Evolutionary conservation across 2,888 invertebrate genomes (phyloP).

Genomic region (Hydrotaea cyrtoneurina): DNA sequence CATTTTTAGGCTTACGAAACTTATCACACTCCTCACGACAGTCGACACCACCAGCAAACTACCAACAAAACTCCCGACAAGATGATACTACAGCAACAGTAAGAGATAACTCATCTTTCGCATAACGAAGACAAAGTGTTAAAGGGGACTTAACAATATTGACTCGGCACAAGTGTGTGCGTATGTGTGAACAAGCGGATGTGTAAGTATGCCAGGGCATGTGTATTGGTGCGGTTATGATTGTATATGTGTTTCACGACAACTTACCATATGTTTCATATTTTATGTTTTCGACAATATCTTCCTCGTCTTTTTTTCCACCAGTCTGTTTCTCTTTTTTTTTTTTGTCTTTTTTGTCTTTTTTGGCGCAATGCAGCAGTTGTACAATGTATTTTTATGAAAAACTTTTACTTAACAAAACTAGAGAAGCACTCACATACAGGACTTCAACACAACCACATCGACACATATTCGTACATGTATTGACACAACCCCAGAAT

Average conservation of each 20-base stretch:
- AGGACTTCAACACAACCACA: background rate
- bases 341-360: background rate
- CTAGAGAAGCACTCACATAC: constrained; percentile 31
- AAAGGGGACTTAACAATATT: constrained; percentile 48
- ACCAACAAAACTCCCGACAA: too few species aligned
- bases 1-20: constrained; percentile 59
- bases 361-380: constrained; percentile 66
- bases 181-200: background rate
- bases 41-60: background rate
- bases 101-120: constrained; percentile 57
- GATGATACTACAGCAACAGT: too few species aligned
- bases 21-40: background rate
- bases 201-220: constrained; percentile 24
- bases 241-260: constrained; percentile 40
- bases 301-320: background rate
- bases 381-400: constrained; percentile 57
- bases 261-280: constrained; percentile 65
- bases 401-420: constrained; percentile 58
- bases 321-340: background rate
- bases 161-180: background rate
- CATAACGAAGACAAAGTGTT: constrained; percentile 55
- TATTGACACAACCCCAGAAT: constrained; percentile 31
- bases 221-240: constrained; percentile 1
- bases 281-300: constrained; percentile 56
- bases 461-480: constrained; percentile 13